A percentile compares a stretch with the other conserved stretches of the same genome.
phyloP scores from a whole-genome alignment of 1,140 invertebrate species.

The Drosophila takahashii region DNA sequence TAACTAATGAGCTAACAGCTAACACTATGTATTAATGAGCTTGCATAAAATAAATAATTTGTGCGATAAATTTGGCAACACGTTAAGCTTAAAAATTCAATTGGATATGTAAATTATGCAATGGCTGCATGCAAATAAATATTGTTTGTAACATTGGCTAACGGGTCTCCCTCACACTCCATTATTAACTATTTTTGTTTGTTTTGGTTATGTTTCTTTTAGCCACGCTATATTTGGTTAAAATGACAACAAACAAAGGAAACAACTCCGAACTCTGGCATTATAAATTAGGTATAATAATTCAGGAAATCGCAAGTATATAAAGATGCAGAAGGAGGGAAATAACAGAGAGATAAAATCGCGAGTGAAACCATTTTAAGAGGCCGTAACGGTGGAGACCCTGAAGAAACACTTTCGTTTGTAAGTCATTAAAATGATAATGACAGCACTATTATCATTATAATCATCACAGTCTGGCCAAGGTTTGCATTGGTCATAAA shows the following conservation, averaged over 20 bases:
- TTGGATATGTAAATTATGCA: conserved; percentile 64
- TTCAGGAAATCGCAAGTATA: conserved; percentile 40
- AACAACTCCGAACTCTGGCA: conserved; percentile 18
- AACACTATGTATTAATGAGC: conserved; percentile 29
- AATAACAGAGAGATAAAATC: conserved; percentile 22
- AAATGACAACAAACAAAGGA: conserved; percentile 24
- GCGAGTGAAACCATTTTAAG: conserved; percentile 32
- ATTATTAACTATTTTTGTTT: conserved; percentile 38
- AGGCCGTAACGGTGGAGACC: neutral
- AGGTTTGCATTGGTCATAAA: conserved; percentile 60
- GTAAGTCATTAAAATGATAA: conserved; percentile 78
- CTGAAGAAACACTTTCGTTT: conserved; percentile 65
- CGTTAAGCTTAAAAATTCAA: conserved; percentile 62
- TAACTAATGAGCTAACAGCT: conserved; percentile 25
- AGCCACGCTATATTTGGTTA: conserved; percentile 19
- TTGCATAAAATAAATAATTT: conserved; percentile 29
- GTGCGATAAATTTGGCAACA: conserved; percentile 48
- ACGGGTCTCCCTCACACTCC: conserved; percentile 27
- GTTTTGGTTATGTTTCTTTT: conserved; percentile 2
- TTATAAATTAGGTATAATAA: conserved; percentile 44
- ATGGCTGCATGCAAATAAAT: conserved; percentile 41
- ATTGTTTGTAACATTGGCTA: conserved; percentile 28
- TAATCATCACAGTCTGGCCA: conserved; percentile 32
- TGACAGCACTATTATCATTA: conserved; percentile 53
- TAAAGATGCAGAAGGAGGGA: conserved; percentile 15